phyloP scores from a whole-genome alignment of 2,888 invertebrate genomes.

The Rhamphomyia laevipes region DNA sequence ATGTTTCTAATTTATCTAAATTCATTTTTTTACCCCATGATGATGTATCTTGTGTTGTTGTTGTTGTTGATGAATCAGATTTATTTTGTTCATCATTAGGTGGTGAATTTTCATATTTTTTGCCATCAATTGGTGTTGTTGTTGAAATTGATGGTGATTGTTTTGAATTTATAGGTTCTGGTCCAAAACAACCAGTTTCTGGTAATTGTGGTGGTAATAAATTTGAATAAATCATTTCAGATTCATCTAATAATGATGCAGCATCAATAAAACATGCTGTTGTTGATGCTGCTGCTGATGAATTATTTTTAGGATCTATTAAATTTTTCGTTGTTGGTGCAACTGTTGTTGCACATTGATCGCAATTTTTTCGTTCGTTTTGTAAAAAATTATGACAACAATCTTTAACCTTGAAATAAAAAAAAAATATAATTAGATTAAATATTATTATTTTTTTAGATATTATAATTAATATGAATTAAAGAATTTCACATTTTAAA shows the following conservation, averaged over 20 bases:
- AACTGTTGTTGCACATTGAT: conserved; percentile 6
- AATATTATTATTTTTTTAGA: too few relatives aligned
- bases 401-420: conserved; percentile 19
- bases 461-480: too few relatives aligned
- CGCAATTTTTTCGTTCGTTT: conserved; percentile 32
- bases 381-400: conserved; percentile 39
- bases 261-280: conserved; percentile 67
- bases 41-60: conserved; percentile 1
- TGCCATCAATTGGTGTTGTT: conserved; percentile 1
- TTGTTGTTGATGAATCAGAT: not conserved
- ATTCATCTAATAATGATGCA: conserved; percentile 60
- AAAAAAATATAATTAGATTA: not conserved
- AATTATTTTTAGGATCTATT: conserved; percentile 1
- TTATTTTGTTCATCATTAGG: not conserved
- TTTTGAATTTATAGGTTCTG: not conserved
- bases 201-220: conserved; percentile 10
- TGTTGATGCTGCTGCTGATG: conserved; percentile 8
- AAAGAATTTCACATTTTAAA: too few relatives aligned
- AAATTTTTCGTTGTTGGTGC: conserved; percentile 10
- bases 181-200: conserved; percentile 6
- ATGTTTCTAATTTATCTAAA: conserved; percentile 29
- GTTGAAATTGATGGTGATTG: not conserved
- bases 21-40: conserved; percentile 2
- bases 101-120: conserved; percentile 5
- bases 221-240: conserved; percentile 37